Evolutionary conservation across 2,888 invertebrate genomes (phyloP).

Genomic region (Campoplex capitator): DNA sequence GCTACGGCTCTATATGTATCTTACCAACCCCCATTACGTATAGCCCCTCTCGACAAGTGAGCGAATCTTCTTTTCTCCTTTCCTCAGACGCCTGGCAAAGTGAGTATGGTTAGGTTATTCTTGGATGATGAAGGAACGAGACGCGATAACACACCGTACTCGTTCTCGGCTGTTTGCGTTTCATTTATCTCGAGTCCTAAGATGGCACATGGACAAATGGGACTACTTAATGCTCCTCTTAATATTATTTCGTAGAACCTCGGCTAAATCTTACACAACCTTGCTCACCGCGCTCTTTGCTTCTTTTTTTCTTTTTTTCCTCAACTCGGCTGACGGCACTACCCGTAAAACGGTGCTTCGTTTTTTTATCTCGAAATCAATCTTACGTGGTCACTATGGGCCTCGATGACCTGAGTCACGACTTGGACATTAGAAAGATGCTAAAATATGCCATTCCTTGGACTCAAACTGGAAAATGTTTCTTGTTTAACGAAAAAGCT

Average conservation of each 20-base stretch:
- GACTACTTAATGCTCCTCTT: background rate
- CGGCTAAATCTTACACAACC: background rate
- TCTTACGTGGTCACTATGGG: background rate
- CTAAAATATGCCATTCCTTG: background rate
- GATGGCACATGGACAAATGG: slow-evolving; percentile 30
- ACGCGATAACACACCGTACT: slow-evolving; percentile 32
- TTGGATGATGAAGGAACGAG: slow-evolving; percentile 42
- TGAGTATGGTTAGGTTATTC: slow-evolving; percentile 19
- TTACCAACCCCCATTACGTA: slow-evolving; percentile 21
- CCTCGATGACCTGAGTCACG: background rate
- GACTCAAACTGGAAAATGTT: no score
- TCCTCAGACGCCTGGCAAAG: slow-evolving; percentile 3
- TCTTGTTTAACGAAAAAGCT: no score
- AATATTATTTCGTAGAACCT: slow-evolving; percentile 9
- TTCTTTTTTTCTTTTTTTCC: background rate
- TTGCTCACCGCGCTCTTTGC: background rate
- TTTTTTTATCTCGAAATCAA: slow-evolving; percentile 8
- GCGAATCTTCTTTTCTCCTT: slow-evolving; percentile 34
- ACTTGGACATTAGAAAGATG: background rate
- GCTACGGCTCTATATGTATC: slow-evolving; percentile 1
- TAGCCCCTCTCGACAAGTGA: slow-evolving; percentile 38
- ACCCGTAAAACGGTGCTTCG: background rate
- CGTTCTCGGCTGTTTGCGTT: slow-evolving; percentile 19
- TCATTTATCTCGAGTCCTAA: slow-evolving; percentile 45
- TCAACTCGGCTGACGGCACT: background rate